Evolutionary conservation across 2,797 vertebrate genomes (phyloP).

Genomic region (Anabacerthia variegaticeps): DNA sequence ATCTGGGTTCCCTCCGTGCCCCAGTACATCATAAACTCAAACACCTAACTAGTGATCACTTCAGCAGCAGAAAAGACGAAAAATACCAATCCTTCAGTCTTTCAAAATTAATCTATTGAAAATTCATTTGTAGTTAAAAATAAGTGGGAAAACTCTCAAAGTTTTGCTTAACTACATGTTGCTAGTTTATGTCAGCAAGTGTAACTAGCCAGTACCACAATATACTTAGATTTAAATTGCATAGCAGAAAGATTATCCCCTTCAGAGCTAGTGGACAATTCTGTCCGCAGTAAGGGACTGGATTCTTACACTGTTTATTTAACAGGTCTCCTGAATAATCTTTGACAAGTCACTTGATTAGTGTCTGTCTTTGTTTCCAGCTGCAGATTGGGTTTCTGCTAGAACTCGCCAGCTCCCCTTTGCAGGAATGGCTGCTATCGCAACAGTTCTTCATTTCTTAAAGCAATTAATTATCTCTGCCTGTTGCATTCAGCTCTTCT

Average conservation of each 20-base stretch:
- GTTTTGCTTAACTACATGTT: not conserved
- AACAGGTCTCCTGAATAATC: not conserved
- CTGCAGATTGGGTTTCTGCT: constrained; percentile 2
- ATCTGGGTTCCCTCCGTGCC: not conserved
- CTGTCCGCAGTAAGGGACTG: not conserved
- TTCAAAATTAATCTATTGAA: not conserved
- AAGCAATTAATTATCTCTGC: not conserved
- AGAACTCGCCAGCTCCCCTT: not conserved
- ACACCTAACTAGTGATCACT: not conserved
- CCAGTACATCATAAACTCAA: not conserved
- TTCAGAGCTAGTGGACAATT: not conserved
- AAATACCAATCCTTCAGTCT: not conserved
- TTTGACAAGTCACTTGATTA: constrained; percentile 17
- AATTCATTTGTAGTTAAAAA: not conserved
- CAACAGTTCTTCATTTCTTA: not conserved
- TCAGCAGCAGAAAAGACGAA: not conserved
- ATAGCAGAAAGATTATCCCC: not conserved
- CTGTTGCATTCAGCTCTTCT: not conserved
- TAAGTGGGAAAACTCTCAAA: not conserved
- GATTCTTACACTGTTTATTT: constrained; percentile 2
- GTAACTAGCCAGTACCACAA: not conserved
- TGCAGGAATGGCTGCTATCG: not conserved
- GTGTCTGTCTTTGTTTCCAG: constrained; percentile 19
- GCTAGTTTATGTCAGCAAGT: not conserved
- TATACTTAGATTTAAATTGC: not conserved